Base-by-base conservation (phyloP, 2,797 vertebrate genomes). In the Enteromius unitaeniatus region DNA sequence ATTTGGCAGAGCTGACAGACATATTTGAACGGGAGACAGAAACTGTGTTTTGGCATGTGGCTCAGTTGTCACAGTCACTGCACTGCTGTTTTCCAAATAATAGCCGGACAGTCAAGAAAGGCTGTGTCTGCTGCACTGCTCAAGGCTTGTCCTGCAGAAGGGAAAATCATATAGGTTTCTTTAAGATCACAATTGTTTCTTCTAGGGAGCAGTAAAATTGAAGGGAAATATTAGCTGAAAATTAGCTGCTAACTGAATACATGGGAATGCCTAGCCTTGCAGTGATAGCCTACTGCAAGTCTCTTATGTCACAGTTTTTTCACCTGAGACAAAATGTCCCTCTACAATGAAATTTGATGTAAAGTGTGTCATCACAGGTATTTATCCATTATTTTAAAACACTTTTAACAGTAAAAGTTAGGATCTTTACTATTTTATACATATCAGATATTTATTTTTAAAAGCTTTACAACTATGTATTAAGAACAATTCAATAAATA, bases 21-120 rank as follows among this genome's bases (percentile, higher is more conserved):
- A 84, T 80, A 77, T 84, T 85, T 84, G 81, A 85, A 53, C n/a
- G 47, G 11, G 60, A 78, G 81, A 82, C 81, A 87, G 78, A 84
- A 82, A 79, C 69, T 75, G 69, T 76, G 81, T 72, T 65, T 69
- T 85, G 81, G 84, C 84, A 79, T 72, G 83, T 74, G 42, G 49
- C 28, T 77, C 64, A 11, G 23, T 77, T 70, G 79, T 86, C 75
- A 65, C 82, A 45, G 73, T 82, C 74, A 49, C 74, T 67, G 49
- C 64, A 80, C 79, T 58, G 51, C 84, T 75, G 60, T 51, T 64
- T 75, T 73, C 82, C 79, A 62, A 85, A 84, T 78, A 82, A 85
- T 81, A 81, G 55, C 47, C 47, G n/a, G 80, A 51, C 78, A 70
- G 84, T 70, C 60, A 73, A 79, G 76, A 60, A 37, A 79, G 17